Conservation (phyloP, 2,113 vertebrate species). For the Prolemur simus region DNA sequence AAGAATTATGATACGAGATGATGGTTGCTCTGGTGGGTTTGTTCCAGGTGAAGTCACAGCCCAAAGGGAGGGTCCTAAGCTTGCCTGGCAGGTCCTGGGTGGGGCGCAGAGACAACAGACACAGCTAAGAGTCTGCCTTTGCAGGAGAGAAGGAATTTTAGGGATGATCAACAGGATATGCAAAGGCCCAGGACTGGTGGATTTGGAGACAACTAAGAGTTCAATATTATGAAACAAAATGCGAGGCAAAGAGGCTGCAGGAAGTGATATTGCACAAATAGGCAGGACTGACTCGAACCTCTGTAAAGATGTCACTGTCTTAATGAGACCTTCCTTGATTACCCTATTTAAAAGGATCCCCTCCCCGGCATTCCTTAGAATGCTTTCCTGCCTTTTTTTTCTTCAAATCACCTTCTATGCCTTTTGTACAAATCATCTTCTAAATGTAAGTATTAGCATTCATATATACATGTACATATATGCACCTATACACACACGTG, state of each 20-base stretch:
- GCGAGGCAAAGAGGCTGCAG: neutral
- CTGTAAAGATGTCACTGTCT: neutral
- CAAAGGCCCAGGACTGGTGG: neutral
- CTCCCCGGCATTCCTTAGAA: neutral
- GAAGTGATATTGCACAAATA: neutral
- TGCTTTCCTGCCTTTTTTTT: neutral
- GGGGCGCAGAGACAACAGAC: neutral
- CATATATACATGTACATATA: neutral
- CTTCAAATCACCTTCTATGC: neutral
- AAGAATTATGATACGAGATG: rapidly evolving
- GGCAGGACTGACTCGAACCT: neutral
- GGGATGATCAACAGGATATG: rapidly evolving
- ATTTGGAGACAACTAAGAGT: neutral
- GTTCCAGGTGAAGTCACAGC: neutral
- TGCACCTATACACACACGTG: rapidly evolving
- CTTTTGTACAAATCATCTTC: neutral
- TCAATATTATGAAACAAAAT: neutral
- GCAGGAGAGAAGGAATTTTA: neutral
- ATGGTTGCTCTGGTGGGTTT: neutral
- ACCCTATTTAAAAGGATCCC: neutral
- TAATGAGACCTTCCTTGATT: rapidly evolving
- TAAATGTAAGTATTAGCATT: neutral
- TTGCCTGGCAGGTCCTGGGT: neutral
- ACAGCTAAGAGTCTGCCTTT: neutral
- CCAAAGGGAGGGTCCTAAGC: too few species aligned